Base-by-base conservation (phyloP, 2,888 invertebrate genomes). In the Tipula helvola region DNA sequence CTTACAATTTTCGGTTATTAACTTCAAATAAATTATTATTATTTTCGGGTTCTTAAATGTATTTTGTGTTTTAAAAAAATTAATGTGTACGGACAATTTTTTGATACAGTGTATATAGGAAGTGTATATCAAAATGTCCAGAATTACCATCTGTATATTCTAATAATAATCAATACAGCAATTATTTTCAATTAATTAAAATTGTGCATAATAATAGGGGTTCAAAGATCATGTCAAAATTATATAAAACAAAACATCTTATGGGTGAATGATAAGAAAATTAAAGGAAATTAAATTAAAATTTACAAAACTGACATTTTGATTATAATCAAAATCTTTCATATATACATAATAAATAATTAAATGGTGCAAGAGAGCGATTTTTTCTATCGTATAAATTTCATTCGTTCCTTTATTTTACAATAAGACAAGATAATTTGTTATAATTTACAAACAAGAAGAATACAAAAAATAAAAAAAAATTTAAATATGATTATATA, bases 191-290 rank as follows among this genome's bases (percentile, higher is more conserved):
- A 71, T 71, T 71, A 71, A 71, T 71, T 71, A 71, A 71, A 71
- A 71, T 28, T 71, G 71, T 28, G 71, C 28, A 71, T 71, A 71
- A 71, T 71, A 10, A 71, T 71, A 71, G 71, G 71, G 71, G 71
- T 71, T 71, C 71, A 71, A 71, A 71, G 71, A 71, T 71, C 71
- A 71, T 71, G 71, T 71, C 71, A 71, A 71, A 71, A 71, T 71
- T 71, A 71, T 71, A 28, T 71, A 52, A 52, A 52, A 52, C 52
- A 52, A 52, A 52, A 71, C 71, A 71, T 71, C 18, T 28, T 71
- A 18, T 16, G 28, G 28, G 3, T 71, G 71, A 71, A 71, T 71
- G 71, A 71, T 71, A 71, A 71, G 71, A 71, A 71, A 71, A 71
- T 71, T 71, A 71, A 28, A 71, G 71, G 71, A 71, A 71, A 71